Base-by-base conservation (phyloP, 2,113 vertebrate genomes). In the Diphyllodes magnificus region DNA sequence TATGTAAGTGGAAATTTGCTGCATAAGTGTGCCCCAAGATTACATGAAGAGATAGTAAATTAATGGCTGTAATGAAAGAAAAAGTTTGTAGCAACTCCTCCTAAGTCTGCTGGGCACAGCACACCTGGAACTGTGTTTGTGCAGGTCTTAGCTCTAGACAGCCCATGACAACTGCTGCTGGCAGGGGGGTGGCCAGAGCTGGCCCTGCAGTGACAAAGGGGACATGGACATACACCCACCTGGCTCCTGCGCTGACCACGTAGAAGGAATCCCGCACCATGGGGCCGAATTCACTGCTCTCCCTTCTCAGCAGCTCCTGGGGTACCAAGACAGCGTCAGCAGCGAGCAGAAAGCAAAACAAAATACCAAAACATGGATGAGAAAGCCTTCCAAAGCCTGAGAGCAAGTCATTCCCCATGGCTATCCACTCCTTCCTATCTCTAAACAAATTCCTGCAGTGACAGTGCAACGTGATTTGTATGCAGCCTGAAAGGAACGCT, bases 301-400 rank as follows among this genome's bases (percentile, higher is more conserved):
- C 98, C 64, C 86, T 97, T 44, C 97, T 88, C 84, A 98, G 80
- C 72, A 98, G 91, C 88, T 98, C 98, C 99, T 99, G 96, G 56
- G 98, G 97, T 6, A 95, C 91, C 87, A 88, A 92, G 69, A 39
- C 42, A 81, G 33, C 1, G 1, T 92, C 78, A 94, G 54, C 89
- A 90, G 59, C 0, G 7, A 70, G 44, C 59, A 63, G 63, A 53
- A 66, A 59, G 28, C 8, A 56, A 33, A 79, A 49, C 44, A 81
- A 78, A 88, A 45, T 6, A 39, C 28, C 60, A 50, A 24, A 78
- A 15, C 31, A 23, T 0, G 10, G 51, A n/a, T 82, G 70, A 87
- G 89, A 95, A 94, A 70, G 92, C 11, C 4, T 64, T 82, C 60
- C 79, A 71, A 73, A 92, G 85, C 51, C 80, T 11, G 66, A 93